Evolutionary conservation across 2,113 vertebrate species (phyloP).

Genomic region (Melanotaenia duboulayi): DNA sequence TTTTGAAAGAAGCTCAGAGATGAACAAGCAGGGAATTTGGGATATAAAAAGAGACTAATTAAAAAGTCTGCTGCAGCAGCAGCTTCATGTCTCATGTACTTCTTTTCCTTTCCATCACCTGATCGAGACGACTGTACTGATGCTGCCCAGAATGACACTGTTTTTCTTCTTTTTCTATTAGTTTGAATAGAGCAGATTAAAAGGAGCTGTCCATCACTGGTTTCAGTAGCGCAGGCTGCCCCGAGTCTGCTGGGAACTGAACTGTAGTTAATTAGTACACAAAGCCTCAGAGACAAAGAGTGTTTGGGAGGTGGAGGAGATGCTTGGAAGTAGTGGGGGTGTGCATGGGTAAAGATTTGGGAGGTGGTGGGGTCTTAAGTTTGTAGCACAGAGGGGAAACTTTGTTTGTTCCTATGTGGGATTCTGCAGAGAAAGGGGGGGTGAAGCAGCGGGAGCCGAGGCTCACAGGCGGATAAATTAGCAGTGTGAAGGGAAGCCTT

Average conservation of each 20-base stretch:
- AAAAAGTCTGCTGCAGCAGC: constrained; percentile 14
- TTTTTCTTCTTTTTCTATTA: background rate
- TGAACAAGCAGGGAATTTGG: constrained; percentile 35
- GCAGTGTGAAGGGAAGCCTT: constrained; percentile 74
- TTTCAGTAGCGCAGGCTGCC: constrained; percentile 63
- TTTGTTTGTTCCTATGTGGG: constrained; percentile 50
- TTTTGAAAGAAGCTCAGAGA: background rate
- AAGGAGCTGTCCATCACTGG: constrained; percentile 70
- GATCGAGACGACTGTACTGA: constrained; percentile 17
- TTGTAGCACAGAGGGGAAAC: constrained; percentile 33
- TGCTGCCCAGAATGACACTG: constrained; percentile 10
- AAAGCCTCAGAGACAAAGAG: constrained; percentile 71
- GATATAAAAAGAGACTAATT: constrained; percentile 34
- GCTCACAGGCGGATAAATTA: constrained; percentile 69
- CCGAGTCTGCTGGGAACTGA: constrained; percentile 80
- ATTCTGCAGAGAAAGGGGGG: constrained; percentile 2
- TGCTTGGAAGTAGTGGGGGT: constrained; percentile 25
- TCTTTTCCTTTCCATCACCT: constrained; percentile 16
- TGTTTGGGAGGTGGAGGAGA: constrained; percentile 43
- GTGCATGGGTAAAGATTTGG: constrained; percentile 21
- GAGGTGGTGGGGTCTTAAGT: constrained; percentile 27
- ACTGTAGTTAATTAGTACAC: constrained; percentile 83
- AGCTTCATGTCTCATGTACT: constrained; percentile 1
- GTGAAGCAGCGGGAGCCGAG: constrained; percentile 44
- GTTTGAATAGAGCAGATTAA: constrained; percentile 51